phyloP scores from a whole-genome alignment of 2,797 vertebrate species.

The Eptatretus atami region DNA sequence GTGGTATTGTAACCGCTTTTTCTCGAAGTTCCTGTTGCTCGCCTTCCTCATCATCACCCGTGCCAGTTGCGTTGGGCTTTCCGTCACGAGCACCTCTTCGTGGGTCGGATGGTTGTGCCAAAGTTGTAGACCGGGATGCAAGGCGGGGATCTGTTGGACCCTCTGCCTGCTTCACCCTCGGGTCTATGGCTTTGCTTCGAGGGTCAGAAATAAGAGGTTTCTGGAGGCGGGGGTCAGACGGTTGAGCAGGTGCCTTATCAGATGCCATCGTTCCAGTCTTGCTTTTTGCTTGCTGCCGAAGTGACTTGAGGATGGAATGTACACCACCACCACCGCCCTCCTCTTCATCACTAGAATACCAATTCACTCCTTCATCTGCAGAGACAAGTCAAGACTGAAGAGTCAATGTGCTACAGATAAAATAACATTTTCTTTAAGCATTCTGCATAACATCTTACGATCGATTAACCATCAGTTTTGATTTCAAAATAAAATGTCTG shows the following conservation, averaged over 20 bases:
- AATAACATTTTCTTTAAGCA: too few relatives aligned
- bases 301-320: conserved; percentile 40
- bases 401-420: too few relatives aligned
- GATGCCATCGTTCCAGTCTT: conserved; percentile 9
- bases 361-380: conserved; percentile 54
- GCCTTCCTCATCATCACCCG: conserved; percentile 43
- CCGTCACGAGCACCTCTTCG: conserved; percentile 12
- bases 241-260: conserved; percentile 10
- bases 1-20: conserved; percentile 38
- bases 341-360: conserved; percentile 89
- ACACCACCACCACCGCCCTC: conserved; percentile 58
- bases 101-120: conserved; percentile 13
- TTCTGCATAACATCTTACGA: too few relatives aligned
- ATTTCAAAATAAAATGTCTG: too few relatives aligned
- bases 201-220: conserved; percentile 15
- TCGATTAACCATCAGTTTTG: too few relatives aligned
- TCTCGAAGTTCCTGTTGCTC: conserved; percentile 35
- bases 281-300: conserved; percentile 39
- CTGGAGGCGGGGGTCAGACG: conserved; percentile 33
- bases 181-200: conserved; percentile 19
- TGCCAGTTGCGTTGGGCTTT: conserved; percentile 13
- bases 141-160: conserved; percentile 24
- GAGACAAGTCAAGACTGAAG: not conserved
- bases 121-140: conserved; percentile 13
- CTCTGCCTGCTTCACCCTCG: conserved; percentile 16